Percentiles rank a stretch among this genome's conserved stretches.
Evolutionary conservation across 2,888 invertebrate species (phyloP).

Genomic region (Plagodis dolabraria): DNA sequence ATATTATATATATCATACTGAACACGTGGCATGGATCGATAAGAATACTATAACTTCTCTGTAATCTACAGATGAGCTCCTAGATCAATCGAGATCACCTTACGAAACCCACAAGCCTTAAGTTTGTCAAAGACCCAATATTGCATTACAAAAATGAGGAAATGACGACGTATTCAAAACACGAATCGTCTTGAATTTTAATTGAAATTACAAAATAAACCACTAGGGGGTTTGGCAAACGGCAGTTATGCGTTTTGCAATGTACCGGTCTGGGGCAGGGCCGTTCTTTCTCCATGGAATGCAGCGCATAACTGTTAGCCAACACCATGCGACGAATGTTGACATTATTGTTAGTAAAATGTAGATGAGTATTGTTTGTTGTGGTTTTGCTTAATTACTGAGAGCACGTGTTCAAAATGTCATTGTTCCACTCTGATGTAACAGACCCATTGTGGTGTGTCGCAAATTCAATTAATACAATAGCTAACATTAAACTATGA

Average conservation of each 20-base stretch:
- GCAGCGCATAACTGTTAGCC: conserved; percentile 51
- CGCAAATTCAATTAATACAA: conserved; percentile 25
- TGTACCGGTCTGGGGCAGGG: conserved; percentile 60
- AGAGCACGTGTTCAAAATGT: conserved; percentile 42
- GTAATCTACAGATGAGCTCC: conserved; percentile 17
- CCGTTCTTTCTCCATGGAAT: conserved; percentile 74
- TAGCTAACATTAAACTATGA: conserved; percentile 16
- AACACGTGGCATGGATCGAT: conserved; percentile 32
- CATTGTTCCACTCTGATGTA: conserved; percentile 35
- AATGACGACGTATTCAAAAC: conserved; percentile 52
- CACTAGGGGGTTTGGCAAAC: conserved; percentile 64
- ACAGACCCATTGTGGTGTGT: conserved; percentile 22
- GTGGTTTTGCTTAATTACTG: conserved; percentile 28
- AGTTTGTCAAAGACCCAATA: conserved; percentile 55
- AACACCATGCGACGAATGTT: conserved; percentile 40
- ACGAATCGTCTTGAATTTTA: conserved; percentile 68
- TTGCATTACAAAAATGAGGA: conserved; percentile 53
- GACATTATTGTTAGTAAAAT: conserved; percentile 41
- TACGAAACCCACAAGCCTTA: conserved; percentile 21
- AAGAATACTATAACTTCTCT: conserved; percentile 13
- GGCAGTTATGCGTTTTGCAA: conserved; percentile 66
- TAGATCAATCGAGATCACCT: conserved; percentile 22
- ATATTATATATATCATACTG: not conserved
- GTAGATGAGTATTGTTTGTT: conserved; percentile 41
- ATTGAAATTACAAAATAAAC: conserved; percentile 71